A percentile compares a stretch with the other conserved stretches of the same genome.
These are phyloP conservation scores for Tetragonula carbonaria DNA, from an alignment of 2,888 invertebrate genomes.

Conservation along the genomic window DNA sequence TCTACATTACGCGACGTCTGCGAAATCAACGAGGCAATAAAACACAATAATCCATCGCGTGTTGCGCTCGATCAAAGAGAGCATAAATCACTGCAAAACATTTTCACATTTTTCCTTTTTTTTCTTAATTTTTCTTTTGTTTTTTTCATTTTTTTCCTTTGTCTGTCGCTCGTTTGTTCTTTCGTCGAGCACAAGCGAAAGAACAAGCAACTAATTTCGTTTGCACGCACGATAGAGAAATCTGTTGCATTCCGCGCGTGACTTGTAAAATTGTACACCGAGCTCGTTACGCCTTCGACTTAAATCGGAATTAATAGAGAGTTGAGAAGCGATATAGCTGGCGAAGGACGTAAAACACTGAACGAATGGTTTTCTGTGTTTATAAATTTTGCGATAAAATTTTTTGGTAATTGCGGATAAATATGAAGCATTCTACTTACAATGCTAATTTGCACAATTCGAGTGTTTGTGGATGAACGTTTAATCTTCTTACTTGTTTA, in stretches of 20 bases:
- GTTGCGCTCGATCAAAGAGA: constrained; percentile 24
- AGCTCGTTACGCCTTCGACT: background rate
- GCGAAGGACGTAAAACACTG: background rate
- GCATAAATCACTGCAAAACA: constrained; percentile 15
- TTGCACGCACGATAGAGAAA: background rate
- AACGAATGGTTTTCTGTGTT: background rate
- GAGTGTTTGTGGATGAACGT: background rate
- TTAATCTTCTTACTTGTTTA: background rate
- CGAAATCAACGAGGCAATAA: constrained; percentile 47
- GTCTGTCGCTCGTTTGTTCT: background rate
- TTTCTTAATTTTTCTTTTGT: background rate
- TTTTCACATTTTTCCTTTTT: background rate
- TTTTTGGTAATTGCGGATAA: background rate
- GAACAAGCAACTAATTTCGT: background rate
- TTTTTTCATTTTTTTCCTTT: too few relatives aligned
- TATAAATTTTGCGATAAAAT: background rate
- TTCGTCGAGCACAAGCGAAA: background rate
- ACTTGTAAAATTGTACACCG: background rate
- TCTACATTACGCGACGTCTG: constrained; percentile 47
- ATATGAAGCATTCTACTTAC: background rate
- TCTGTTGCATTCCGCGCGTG: background rate
- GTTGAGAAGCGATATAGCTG: background rate
- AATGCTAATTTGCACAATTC: background rate
- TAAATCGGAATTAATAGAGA: background rate
- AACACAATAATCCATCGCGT: constrained; percentile 36